Evolutionary conservation across 2,113 vertebrate species (phyloP).

Genomic region (Carassius carassius): DNA sequence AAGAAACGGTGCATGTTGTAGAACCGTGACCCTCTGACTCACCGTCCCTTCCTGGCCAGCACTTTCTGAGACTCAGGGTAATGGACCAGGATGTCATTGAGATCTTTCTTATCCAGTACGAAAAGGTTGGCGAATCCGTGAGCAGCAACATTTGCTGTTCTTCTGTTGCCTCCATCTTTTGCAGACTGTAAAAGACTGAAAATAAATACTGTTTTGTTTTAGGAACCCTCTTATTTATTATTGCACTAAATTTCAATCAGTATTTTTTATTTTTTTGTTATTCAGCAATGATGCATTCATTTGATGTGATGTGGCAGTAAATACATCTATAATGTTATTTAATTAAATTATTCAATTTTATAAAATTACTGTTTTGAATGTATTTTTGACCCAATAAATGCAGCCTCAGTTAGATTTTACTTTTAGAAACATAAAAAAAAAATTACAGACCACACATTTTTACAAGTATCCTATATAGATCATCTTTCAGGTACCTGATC

Average conservation of each 20-base stretch:
- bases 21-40: constrained; percentile 34
- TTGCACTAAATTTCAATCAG: not conserved
- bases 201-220: constrained; percentile 13
- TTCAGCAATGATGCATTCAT: no score
- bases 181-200: constrained; percentile 84
- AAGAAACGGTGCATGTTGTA: not conserved
- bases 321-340: no score
- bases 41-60: constrained; percentile 89
- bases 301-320: no score
- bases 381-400: no score
- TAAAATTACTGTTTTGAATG: no score
- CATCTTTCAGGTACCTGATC: constrained; percentile 76
- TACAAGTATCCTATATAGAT: no score
- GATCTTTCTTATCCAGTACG: constrained; percentile 90
- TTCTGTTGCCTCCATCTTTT: constrained; percentile 86
- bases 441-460: not conserved
- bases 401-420: no score
- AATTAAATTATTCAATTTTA: no score
- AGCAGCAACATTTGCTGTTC: constrained; percentile 88
- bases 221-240: not conserved
- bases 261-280: no score
- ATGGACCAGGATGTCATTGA: constrained; percentile 87
- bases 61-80: constrained; percentile 93
- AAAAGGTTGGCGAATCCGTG: constrained; percentile 93
- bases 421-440: no score